phyloP scores from a whole-genome alignment of 2,797 vertebrate genomes.

The Pangasius sanitwongsei region DNA sequence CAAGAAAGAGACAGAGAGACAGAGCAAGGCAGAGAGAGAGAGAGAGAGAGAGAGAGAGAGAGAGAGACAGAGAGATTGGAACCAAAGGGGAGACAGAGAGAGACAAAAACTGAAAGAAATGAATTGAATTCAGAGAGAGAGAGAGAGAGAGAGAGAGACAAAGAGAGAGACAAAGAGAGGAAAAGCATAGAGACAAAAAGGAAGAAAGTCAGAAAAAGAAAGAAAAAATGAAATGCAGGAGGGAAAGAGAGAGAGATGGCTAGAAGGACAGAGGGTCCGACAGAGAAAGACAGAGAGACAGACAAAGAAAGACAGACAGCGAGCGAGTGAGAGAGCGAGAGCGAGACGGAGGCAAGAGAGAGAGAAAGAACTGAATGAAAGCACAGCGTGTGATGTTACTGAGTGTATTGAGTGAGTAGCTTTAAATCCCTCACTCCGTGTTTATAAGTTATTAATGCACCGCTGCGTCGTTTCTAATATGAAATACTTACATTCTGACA shows the following conservation, averaged over 20 bases:
- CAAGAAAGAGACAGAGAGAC: background rate
- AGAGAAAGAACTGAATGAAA: background rate
- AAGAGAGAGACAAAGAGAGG: background rate
- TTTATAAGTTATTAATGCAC: background rate
- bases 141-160: background rate
- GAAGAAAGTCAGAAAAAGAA: background rate
- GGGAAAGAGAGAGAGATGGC: background rate
- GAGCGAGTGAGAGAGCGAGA: background rate
- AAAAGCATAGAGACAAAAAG: background rate
- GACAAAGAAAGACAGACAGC: slow-evolving; percentile 18
- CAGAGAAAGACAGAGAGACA: slow-evolving; percentile 12
- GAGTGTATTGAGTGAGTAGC: background rate
- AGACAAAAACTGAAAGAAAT: background rate
- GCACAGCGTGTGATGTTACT: background rate
- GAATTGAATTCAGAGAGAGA: background rate
- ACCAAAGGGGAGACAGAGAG: too few relatives aligned
- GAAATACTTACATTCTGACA: too few relatives aligned
- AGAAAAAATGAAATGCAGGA: background rate
- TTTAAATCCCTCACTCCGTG: background rate
- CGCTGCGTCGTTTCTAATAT: background rate
- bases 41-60: too few relatives aligned
- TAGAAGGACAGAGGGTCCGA: background rate
- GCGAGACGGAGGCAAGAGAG: slow-evolving; percentile 40
- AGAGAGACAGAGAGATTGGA: background rate
- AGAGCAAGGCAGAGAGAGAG: background rate